Base-by-base conservation (phyloP, 2,113 vertebrate genomes). In the Puntigrus tetrazona region DNA sequence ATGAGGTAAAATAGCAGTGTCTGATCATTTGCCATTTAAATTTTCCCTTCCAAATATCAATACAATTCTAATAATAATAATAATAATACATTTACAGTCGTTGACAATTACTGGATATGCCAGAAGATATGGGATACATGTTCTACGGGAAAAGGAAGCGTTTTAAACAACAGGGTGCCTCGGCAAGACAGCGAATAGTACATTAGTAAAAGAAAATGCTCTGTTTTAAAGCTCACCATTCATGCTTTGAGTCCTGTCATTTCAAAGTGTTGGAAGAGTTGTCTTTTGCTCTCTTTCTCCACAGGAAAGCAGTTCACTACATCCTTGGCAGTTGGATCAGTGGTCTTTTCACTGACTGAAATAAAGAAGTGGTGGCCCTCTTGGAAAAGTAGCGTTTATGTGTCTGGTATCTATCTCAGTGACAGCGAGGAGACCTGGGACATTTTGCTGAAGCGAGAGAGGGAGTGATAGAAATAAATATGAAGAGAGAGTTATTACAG, bases 381-480 rank as follows among this genome's bases (percentile, higher is more conserved):
- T 47, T 55, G 25, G 74, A 83, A 85, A 47, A 83, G 73, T 13
- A 82, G 36, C 50, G 36, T 78, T 80, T 72, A 65, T 70, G 70
- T 45, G 79, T 47, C 80, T 83, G 65, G 29, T 87, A 47, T 70
- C 76, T 80, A 55, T 88, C 87, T 84, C 34, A 1, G 25, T 81
- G 81, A 88, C 80, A 88, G 87, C 50, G 1, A 74, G 61, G 87
- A 84, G 34, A 77, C 81, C 70, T 72, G 81, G 36, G 61, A 84
- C 57, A 57, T 77, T 67, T 80, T 7, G 25, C 8, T 81, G 45
- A 75, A 65, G 25, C 5, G 11, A 34, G 10, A 82, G 52, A 74
- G 41, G n/a, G 61, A 57, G 63, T 47, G 50, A 50, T n/a, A 45
- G 18, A 79, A 57, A 78, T 43, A 72, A 7, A 50, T 72, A 41